These are phyloP conservation scores for Parochlus steinenii DNA, from an alignment of 2,888 invertebrate genomes.

Conservation along the genomic window DNA sequence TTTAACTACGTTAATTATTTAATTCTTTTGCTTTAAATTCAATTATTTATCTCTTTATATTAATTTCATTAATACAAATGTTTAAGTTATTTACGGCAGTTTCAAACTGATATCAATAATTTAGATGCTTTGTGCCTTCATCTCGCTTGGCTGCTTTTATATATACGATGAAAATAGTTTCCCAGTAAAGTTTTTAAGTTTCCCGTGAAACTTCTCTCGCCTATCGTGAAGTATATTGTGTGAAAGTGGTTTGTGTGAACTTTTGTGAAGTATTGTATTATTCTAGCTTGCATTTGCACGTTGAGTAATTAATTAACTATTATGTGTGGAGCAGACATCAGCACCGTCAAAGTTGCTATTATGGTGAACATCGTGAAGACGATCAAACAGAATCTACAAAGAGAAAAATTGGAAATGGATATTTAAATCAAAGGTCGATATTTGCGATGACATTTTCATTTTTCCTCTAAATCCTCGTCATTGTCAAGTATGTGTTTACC, in stretches of 20 bases:
- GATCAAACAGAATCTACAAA: constrained; percentile 77
- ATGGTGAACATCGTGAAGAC: constrained; percentile 89
- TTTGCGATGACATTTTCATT: background rate
- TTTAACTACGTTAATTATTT: constrained; percentile 8
- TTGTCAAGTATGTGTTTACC: background rate
- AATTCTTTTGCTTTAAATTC: constrained; percentile 13
- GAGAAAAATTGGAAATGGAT: no score
- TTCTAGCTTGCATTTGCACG: constrained; percentile 10
- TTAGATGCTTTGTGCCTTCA: background rate
- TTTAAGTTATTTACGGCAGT: constrained; percentile 7
- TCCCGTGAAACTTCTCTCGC: background rate
- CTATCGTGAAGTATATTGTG: background rate
- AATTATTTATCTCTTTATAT: constrained; percentile 13
- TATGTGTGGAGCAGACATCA: constrained; percentile 85
- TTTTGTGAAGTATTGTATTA: constrained; percentile 3
- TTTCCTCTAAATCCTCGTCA: background rate
- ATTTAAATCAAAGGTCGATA: no score
- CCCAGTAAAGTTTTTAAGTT: background rate
- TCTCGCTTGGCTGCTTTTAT: background rate
- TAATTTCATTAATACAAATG: constrained; percentile 5
- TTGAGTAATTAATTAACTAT: constrained; percentile 61
- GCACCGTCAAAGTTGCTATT: constrained; percentile 80
- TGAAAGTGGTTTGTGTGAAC: background rate
- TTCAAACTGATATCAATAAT: constrained; percentile 6
- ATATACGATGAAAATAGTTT: background rate